Conservation (phyloP, 2,797 vertebrate species). For the Propithecus perrieri region DNA sequence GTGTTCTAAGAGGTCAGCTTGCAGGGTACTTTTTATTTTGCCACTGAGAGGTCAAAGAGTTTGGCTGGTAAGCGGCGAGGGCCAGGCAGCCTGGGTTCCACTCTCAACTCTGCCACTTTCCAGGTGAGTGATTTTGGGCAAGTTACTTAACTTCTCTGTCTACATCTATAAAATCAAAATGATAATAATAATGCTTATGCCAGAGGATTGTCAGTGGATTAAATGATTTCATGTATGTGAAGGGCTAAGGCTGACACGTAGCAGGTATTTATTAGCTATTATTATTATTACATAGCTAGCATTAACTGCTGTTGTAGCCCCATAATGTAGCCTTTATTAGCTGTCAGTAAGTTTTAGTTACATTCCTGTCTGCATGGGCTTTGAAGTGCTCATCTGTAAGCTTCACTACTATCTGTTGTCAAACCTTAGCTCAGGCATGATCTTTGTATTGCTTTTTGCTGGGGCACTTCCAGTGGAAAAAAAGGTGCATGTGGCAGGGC, state of each 20-base stretch:
- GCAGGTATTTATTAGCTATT: neutral
- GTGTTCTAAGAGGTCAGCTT: neutral
- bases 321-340: neutral
- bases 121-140: neutral
- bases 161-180: slow-evolving; percentile 14
- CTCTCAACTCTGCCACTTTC: neutral
- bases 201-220: neutral
- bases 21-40: neutral
- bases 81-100: neutral
- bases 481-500: neutral
- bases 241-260: neutral
- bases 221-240: neutral
- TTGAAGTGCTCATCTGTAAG: neutral
- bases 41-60: neutral
- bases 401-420: neutral
- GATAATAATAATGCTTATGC: neutral
- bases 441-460: neutral
- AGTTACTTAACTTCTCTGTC: neutral
- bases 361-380: neutral
- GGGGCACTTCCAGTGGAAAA: neutral
- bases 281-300: neutral
- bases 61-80: neutral
- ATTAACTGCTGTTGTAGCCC: neutral
- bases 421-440: neutral
- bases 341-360: neutral